Evolutionary conservation across 2,888 invertebrate genomes (phyloP), one percentile per base, ranked within the genome.

Genomic region (Leptinotarsa rubiginosa): DNA sequence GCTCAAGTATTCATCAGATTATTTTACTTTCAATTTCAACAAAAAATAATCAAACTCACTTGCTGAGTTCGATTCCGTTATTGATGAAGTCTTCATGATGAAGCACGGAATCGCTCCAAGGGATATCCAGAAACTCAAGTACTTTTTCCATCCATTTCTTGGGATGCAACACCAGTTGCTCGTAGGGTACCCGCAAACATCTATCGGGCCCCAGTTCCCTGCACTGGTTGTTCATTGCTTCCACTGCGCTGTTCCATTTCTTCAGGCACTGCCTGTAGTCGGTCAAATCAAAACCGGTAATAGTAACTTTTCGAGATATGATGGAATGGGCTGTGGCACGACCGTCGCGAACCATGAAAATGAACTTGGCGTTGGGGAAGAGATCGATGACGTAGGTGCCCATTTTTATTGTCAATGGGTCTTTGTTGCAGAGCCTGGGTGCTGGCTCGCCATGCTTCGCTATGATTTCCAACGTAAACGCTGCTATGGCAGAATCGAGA

Each of bases 291-390:
- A 99, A 99, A 56, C 83, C 83, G 41, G 83, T 82, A 49, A 82
- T 82, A 20, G 82, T 82, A 84, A 95, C 96, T 92, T 97, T 96
- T 83, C 99, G 91, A 69, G 96, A 95, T 86, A 99, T 98, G 87
- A 99, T 98, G 78, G 98, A 99, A 90, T 99, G 98, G 77, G 98
- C 98, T 31, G 98, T 98, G 77, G 99, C 99, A 78, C 99, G 92
- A 41, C 99, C 99, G 88, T 99, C 99, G 78, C 99, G 93, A 83
- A 99, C 94, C 97, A 99, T 98, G 88, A 99, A 96, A 83, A 99
- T 91, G 89, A 98, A 99, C 89, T 98, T 98, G 75, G 98, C 95
- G 87, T 97, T 97, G 65, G 99, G 99, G 89, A 99, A 99, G 76
- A 99, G 91, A 86, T 96, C 95, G 78, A 96, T 92, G 83, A 99